These are phyloP conservation scores for Spodoptera litura DNA, from an alignment of 1,140 invertebrate species.

Conservation along the genomic window DNA sequence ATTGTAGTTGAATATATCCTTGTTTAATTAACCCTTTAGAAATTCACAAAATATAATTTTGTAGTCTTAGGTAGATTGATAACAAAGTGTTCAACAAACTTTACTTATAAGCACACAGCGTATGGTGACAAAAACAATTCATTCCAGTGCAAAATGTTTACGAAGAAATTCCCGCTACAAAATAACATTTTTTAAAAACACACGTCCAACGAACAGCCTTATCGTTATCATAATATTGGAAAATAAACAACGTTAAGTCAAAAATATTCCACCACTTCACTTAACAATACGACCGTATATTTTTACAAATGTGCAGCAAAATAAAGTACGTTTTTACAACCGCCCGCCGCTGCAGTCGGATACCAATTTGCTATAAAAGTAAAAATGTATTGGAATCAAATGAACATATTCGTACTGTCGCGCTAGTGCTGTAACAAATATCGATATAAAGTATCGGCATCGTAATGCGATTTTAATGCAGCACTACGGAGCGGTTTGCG, in stretches of 20 bases:
- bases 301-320: constrained; percentile 21
- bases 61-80: too few species aligned
- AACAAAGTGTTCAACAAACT: too few species aligned
- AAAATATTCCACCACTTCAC: constrained; percentile 32
- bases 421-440: constrained; percentile 46
- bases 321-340: constrained; percentile 37
- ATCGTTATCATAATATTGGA: constrained; percentile 26
- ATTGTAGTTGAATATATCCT: too few species aligned
- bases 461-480: constrained; percentile 54
- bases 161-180: too few species aligned
- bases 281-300: constrained; percentile 33
- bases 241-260: constrained; percentile 23
- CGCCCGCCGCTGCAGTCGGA: constrained; percentile 21
- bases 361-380: constrained; percentile 44
- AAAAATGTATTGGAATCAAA: constrained; percentile 48
- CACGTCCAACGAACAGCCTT: constrained; percentile 1
- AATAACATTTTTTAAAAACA: neutral
- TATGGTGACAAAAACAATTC: too few species aligned
- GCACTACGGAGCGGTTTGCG: constrained; percentile 49
- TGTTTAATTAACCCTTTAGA: too few species aligned
- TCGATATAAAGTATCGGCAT: constrained; percentile 49
- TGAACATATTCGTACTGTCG: constrained; percentile 39
- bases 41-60: too few species aligned
- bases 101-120: too few species aligned
- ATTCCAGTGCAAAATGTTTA: too few species aligned